phyloP scores from a whole-genome alignment of 2,888 invertebrate species.

The Hyalella azteca region DNA sequence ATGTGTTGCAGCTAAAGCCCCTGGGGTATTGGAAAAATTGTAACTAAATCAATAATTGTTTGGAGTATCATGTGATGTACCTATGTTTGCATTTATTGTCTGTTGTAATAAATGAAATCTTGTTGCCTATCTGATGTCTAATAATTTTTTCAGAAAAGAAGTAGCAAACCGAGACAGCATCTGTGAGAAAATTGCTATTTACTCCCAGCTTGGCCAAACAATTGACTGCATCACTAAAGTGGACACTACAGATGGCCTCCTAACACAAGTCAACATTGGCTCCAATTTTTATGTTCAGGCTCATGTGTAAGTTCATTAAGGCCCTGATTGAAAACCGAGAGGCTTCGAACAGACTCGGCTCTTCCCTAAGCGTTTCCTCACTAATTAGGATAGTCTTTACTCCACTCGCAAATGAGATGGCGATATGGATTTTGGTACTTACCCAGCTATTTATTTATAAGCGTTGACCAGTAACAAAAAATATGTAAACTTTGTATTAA shows the following conservation, averaged over 20 bases:
- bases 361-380: too few species aligned
- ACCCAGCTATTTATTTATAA: too few species aligned
- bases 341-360: too few species aligned
- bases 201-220: constrained; percentile 74
- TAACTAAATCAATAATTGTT: not conserved
- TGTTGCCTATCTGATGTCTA: too few species aligned
- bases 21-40: not conserved
- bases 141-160: constrained; percentile 61
- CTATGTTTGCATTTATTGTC: not conserved
- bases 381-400: too few species aligned
- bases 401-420: too few species aligned
- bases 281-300: constrained; percentile 84
- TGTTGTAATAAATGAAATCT: not conserved
- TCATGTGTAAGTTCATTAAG: constrained; percentile 67
- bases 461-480: too few species aligned
- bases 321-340: too few species aligned
- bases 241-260: constrained; percentile 67
- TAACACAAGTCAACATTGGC: constrained; percentile 80
- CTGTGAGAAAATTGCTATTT: constrained; percentile 75
- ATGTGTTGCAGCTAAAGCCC: not conserved
- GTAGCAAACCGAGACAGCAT: constrained; percentile 68
- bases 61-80: not conserved
- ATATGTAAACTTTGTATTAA: too few species aligned
- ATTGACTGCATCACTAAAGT: constrained; percentile 72
- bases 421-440: too few species aligned